Base-by-base conservation (phyloP, 2,797 vertebrate species). In the Chrysocyon brachyurus region DNA sequence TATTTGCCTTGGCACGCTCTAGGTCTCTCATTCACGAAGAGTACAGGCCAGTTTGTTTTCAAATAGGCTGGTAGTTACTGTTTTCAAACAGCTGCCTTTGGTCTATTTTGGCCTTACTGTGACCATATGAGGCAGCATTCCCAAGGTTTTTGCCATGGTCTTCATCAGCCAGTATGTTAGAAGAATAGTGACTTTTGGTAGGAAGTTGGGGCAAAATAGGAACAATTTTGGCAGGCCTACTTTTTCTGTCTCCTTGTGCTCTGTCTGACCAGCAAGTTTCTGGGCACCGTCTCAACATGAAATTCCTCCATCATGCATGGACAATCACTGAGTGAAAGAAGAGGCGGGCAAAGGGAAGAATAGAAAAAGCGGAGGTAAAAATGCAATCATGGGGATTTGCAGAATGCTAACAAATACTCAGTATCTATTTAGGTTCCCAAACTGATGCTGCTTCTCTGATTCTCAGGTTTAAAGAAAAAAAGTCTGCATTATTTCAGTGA, bases 21-120 rank as follows among this genome's bases (percentile, higher is more conserved):
- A 17, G 40, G 36, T 81, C 61, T 83, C 46, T 94, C 57, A 84
- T 90, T 96, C 91, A 87, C 26, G 26, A 86, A 97, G 61, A 61
- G 54, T 64, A 72, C 61, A 73, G 68, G 84, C 79, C 12, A 28
- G 88, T 84, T 97, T 97, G 66, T 70, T 97, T 96, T 90, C 70
- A 66, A 93, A 75, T 87, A 95, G 78, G 52, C 82, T 91, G 61
- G 56, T 91, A 61, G 88, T 94, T 92, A 83, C 73, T 94, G 57
- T 92, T 94, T 97, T 87, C 90, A 88, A 83, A 88, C 61, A 93
- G 59, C 56, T 96, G 70, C 64, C 66, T 95, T 87, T 59, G 54
- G 26, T 96, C 33, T 73, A 6, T 90, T 94, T 93, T 75, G 84
- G 57, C 87, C 84, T 90, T 90, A 77, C 54, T 64, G 22, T 86